These are phyloP conservation scores for Spilogale gracilis DNA, from an alignment of 2,113 vertebrate genomes.

Conservation along the genomic window DNA sequence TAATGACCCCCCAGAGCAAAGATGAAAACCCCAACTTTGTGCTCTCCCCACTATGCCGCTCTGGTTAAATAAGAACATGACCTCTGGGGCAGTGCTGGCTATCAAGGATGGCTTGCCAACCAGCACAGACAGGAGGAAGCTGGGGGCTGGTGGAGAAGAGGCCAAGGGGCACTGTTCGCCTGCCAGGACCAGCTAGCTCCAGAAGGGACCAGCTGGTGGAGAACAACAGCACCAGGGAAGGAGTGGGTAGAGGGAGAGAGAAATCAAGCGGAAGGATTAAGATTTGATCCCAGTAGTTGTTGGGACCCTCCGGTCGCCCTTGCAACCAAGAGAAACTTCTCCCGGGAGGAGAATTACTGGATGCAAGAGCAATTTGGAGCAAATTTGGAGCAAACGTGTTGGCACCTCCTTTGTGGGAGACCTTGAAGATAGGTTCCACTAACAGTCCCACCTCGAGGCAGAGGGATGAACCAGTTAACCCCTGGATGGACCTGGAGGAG, in stretches of 20 bases:
- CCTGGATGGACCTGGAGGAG: accelerated
- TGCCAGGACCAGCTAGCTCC: not conserved
- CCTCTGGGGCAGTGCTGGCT: not conserved
- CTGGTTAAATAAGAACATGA: not conserved
- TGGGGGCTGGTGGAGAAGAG: not conserved
- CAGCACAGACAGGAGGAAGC: not conserved
- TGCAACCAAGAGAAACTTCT: not conserved
- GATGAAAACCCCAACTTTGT: not conserved
- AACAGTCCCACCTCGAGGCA: not conserved
- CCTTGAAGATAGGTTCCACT: not conserved
- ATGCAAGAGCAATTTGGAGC: not conserved
- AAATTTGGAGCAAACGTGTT: not conserved
- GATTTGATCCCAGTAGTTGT: not conserved
- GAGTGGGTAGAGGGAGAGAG: not conserved
- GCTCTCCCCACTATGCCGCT: not conserved
- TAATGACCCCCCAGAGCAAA: not conserved
- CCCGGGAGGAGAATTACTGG: not conserved
- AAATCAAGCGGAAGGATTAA: not conserved
- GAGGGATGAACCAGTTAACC: not conserved
- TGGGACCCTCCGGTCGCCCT: not conserved
- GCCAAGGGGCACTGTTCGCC: not conserved
- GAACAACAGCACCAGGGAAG: not conserved
- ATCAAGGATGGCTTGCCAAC: not conserved
- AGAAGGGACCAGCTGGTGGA: not conserved
- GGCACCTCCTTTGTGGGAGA: not conserved